Evolutionary conservation across 2,888 invertebrate genomes (phyloP), one percentile per base, ranked within the genome.

Genomic region (Tridacna gigas): DNA sequence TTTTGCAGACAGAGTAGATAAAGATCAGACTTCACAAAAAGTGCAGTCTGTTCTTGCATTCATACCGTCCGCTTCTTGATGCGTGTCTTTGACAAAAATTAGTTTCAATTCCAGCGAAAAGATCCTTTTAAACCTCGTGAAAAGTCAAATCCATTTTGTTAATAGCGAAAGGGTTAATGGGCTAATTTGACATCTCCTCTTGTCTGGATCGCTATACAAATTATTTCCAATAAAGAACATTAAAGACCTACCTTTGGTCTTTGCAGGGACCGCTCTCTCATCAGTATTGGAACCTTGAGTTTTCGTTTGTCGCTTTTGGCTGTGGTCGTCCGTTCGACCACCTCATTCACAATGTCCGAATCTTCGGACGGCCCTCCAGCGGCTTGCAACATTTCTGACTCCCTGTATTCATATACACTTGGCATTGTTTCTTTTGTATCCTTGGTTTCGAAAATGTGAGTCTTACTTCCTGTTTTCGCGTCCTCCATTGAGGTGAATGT

Each of bases 401-500:
- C 51, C 7, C 45, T n/a, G 18, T 26, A 25, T 26, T 65, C 13
- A 7, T 20, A 13, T 20, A 20, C n/a, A 67, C 67, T 45, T n/a
- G 28, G 15, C 20, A 15, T 28, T 65, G 12, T 0, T 3, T 45
- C 13, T 5, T 37, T 45, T 20, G 20, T 56, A 45, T 67, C 67
- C 4, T 11, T 37, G n/a, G 13, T 67, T 20, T 67, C 45, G 45
- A n/a, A 15, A 5, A 7, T n/a, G 11, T 26, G 45, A 45, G 4
- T 15, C 28, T 67, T 45, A n/a, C 25, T 20, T n/a, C 20, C 47
- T 2, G 11, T 12, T 51, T 51, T 71, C 20, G 51, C 71, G 15
- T 71, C 71, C 51, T 71, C 71, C 25, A 71, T 45, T 2, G 71
- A 71, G 15, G 71, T 71, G 71, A 71, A 71, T 22, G 79, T 79